A percentile compares a stretch with the other conserved stretches of the same genome.
Evolutionary conservation across 2,888 invertebrate genomes (phyloP).

Genomic region (Tipula vernalis): DNA sequence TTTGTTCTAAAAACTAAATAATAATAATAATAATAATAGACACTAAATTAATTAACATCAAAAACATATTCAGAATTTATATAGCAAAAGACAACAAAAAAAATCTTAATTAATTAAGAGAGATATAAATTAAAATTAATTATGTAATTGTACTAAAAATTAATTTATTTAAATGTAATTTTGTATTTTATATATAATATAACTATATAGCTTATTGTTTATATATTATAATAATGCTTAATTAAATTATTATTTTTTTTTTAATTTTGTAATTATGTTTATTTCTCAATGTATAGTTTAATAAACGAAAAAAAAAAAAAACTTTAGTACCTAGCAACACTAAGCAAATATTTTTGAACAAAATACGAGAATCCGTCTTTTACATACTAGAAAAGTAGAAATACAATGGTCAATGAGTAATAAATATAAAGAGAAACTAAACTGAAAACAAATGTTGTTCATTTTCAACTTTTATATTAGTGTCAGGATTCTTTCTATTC

Average conservation of each 20-base stretch:
- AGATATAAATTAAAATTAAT: too few relatives aligned
- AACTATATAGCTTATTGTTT: not conserved
- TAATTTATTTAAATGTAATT: not conserved
- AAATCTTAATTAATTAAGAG: not conserved
- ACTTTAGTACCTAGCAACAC: not conserved
- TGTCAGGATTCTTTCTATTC: too few relatives aligned
- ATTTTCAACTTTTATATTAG: too few relatives aligned
- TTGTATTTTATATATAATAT: not conserved
- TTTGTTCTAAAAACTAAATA: not conserved
- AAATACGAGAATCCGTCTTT: not conserved
- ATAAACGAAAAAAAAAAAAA: not conserved
- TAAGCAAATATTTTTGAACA: not conserved
- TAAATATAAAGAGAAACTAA: too few relatives aligned
- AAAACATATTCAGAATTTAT: not conserved
- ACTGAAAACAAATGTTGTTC: too few relatives aligned
- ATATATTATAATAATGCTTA: not conserved
- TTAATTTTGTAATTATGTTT: not conserved
- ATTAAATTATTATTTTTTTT: not conserved
- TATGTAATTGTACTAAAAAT: not conserved
- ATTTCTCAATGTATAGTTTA: not conserved
- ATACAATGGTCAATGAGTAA: not conserved
- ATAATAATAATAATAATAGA: not conserved
- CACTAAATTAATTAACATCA: not conserved
- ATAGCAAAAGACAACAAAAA: not conserved
- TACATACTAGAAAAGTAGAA: not conserved